These are phyloP conservation scores for Cardiocondyla obscurior DNA, from an alignment of 1,140 invertebrate genomes.

Conservation along the genomic window DNA sequence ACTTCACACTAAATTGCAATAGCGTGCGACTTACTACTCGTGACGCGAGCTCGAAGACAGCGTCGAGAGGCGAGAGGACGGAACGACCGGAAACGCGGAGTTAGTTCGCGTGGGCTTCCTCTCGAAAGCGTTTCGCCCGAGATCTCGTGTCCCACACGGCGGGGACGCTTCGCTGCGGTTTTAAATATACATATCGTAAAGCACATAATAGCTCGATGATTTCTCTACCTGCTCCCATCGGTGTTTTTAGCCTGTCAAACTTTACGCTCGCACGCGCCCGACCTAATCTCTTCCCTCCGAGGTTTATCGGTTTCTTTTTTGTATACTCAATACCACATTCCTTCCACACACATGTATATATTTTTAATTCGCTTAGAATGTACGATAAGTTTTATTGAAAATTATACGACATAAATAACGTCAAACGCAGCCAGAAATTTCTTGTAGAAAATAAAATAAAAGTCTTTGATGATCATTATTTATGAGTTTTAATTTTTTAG, in stretches of 20 bases:
- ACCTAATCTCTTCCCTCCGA: background rate
- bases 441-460: background rate
- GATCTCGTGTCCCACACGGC: background rate
- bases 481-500: background rate
- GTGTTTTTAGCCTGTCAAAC: background rate
- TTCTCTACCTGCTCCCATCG: constrained; percentile 7
- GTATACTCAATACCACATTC: background rate
- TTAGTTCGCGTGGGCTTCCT: constrained; percentile 46
- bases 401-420: background rate
- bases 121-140: constrained; percentile 15
- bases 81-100: constrained; percentile 49
- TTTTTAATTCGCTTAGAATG: background rate
- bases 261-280: background rate
- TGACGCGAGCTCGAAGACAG: constrained; percentile 65
- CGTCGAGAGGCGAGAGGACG: constrained; percentile 40
- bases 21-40: constrained; percentile 76
- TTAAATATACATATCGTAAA: constrained; percentile 41
- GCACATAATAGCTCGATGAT: constrained; percentile 15
- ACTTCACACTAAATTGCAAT: constrained; percentile 79
- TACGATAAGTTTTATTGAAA: background rate
- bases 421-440: background rate
- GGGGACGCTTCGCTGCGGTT: constrained; percentile 4
- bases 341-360: background rate
- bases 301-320: background rate
- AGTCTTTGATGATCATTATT: background rate